Conservation (phyloP, 2,797 vertebrate species). For the Gallinago nigripennis region DNA sequence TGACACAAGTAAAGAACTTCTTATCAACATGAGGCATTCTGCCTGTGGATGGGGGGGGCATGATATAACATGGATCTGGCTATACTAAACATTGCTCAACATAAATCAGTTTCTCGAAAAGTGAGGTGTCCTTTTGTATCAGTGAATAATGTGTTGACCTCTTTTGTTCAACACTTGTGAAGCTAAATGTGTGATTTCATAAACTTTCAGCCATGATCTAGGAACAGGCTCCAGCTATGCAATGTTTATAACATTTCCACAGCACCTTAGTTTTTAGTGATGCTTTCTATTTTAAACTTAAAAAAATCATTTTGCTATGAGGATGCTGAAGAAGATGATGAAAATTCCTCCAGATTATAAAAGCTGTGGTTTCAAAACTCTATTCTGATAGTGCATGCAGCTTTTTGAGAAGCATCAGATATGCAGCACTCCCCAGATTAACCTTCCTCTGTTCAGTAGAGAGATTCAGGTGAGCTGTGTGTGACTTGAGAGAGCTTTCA, state of each 20-base stretch:
- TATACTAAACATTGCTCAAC: neutral
- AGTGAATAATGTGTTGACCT: neutral
- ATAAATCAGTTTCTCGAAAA: neutral
- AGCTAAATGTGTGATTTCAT: neutral
- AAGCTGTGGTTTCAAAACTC: neutral
- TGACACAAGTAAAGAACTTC: neutral
- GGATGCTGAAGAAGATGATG: neutral
- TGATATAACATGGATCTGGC: neutral
- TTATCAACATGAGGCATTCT: neutral
- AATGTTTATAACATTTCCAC: neutral
- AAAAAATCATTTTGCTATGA: neutral
- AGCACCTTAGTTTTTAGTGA: neutral
- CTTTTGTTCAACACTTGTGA: neutral
- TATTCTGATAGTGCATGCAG: neutral
- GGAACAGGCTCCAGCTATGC: neutral
- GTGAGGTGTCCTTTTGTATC: neutral
- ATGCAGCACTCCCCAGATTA: neutral
- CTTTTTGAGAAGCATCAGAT: neutral
- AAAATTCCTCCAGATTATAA: neutral
- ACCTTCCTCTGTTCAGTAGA: neutral
- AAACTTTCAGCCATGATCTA: neutral
- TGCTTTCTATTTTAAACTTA: neutral
- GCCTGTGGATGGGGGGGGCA: neutral
- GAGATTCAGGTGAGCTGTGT: neutral
- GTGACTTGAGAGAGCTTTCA: neutral